Conservation (phyloP, 2,888 invertebrate genomes). For the Drosophila kambysellisi region DNA sequence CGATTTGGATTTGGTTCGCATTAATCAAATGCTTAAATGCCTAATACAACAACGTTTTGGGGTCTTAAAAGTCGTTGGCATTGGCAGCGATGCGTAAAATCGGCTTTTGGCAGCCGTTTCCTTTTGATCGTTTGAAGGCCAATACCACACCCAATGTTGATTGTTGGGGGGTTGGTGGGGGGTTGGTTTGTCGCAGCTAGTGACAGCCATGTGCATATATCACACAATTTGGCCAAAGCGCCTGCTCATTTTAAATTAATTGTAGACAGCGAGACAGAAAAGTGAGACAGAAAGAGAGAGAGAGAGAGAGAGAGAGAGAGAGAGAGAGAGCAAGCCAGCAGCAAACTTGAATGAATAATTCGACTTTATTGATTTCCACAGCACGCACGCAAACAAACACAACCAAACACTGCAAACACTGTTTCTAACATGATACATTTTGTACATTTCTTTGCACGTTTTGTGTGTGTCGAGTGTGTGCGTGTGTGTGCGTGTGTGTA, state of each 20-base stretch:
- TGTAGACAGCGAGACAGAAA: conserved; percentile 22
- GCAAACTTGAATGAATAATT: conserved; percentile 56
- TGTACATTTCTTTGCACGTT: conserved; percentile 20
- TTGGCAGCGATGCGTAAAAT: conserved; percentile 48
- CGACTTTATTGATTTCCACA: conserved; percentile 60
- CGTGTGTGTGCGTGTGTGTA: neutral
- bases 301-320: neutral
- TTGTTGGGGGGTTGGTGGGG: neutral
- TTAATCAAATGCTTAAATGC: conserved; percentile 52
- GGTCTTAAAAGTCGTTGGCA: conserved; percentile 32
- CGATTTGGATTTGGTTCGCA: conserved; percentile 32
- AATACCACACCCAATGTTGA: neutral
- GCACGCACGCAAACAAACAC: conserved; percentile 12
- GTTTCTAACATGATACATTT: conserved; percentile 36
- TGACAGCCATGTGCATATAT: conserved; percentile 23
- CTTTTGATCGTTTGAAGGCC: conserved; percentile 10
- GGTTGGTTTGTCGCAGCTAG: neutral
- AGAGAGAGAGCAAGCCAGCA: neutral
- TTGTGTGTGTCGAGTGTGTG: neutral
- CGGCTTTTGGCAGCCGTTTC: conserved; percentile 25
- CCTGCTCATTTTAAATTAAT: conserved; percentile 57
- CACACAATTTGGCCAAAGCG: conserved; percentile 35
- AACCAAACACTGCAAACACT: conserved; percentile 15
- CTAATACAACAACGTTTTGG: conserved; percentile 18
- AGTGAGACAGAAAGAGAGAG: neutral